A percentile compares a stretch with the other conserved stretches of the same genome.
These are phyloP conservation scores for Phania funesta DNA, from an alignment of 2,888 invertebrate species.

Conservation along the genomic window DNA sequence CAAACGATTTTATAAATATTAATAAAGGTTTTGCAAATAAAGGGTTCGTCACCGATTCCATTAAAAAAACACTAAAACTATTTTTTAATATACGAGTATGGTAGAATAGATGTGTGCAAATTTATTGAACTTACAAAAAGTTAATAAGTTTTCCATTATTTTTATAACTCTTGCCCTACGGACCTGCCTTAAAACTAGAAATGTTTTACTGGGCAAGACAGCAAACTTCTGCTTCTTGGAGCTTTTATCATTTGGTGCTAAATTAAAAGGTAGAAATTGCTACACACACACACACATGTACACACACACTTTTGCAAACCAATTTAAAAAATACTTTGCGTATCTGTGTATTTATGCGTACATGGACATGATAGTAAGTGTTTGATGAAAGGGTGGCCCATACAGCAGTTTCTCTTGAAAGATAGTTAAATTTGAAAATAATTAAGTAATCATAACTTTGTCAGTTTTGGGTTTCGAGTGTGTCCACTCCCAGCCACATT, in stretches of 20 bases:
- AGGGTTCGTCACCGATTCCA: too few species aligned
- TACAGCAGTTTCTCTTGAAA: background rate
- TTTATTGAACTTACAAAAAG: background rate
- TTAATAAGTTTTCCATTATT: background rate
- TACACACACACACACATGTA: background rate
- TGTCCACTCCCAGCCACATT: too few species aligned
- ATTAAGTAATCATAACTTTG: too few species aligned
- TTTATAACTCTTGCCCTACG: background rate
- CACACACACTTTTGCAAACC: constrained; percentile 4
- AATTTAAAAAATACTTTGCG: background rate
- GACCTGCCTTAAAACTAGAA: constrained; percentile 14
- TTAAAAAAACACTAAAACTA: too few species aligned
- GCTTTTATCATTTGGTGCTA: constrained; percentile 50
- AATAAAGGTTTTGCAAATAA: too few species aligned
- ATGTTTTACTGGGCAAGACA: constrained; percentile 4
- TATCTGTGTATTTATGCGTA: background rate
- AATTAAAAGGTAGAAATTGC: constrained; percentile 56
- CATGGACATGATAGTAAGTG: too few species aligned
- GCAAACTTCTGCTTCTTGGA: constrained; percentile 7
- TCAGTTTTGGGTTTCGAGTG: too few species aligned
- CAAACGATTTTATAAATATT: too few species aligned
- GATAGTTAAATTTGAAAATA: too few species aligned
- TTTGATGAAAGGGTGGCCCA: background rate
- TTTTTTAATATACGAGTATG: too few species aligned
- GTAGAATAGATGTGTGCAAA: background rate